Evolutionary conservation across 2,888 invertebrate genomes (phyloP).

Genomic region (Scelioninae gen. 1): DNA sequence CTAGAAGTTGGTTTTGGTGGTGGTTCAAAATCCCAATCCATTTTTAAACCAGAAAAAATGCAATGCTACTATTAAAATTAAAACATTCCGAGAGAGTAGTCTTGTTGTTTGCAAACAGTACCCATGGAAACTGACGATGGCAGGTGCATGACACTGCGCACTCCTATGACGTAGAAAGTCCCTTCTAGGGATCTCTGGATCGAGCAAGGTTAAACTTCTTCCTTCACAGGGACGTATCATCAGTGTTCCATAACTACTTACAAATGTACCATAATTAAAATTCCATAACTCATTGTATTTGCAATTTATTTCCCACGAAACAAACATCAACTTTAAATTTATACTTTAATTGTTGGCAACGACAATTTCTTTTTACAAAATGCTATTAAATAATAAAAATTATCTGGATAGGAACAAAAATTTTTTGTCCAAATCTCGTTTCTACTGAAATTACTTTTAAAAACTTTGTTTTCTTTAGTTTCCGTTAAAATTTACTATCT

Average conservation of each 20-base stretch:
- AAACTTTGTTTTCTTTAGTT: not conserved
- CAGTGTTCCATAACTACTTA: not conserved
- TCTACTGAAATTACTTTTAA: too few species aligned
- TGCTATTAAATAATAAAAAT: too few species aligned
- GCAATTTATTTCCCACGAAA: too few species aligned
- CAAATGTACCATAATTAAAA: not conserved
- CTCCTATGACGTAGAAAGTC: constrained; percentile 64
- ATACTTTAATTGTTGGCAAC: too few species aligned
- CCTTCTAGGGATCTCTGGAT: constrained; percentile 44
- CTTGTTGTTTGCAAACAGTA: constrained; percentile 77
- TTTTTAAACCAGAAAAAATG: constrained; percentile 38
- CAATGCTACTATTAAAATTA: not conserved
- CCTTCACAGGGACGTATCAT: constrained; percentile 58
- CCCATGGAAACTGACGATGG: constrained; percentile 77
- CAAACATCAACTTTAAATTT: too few species aligned
- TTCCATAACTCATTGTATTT: too few species aligned
- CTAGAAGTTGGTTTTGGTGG: constrained; percentile 79
- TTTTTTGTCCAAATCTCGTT: too few species aligned
- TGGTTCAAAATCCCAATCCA: constrained; percentile 77
- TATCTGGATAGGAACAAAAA: too few species aligned
- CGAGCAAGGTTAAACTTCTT: constrained; percentile 52
- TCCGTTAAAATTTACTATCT: constrained; percentile 18
- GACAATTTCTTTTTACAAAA: too few species aligned
- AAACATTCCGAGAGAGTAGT: not conserved
- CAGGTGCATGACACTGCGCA: constrained; percentile 64